phyloP scores from a whole-genome alignment of 2,797 vertebrate genomes.

The Bradypodion ventrale region DNA sequence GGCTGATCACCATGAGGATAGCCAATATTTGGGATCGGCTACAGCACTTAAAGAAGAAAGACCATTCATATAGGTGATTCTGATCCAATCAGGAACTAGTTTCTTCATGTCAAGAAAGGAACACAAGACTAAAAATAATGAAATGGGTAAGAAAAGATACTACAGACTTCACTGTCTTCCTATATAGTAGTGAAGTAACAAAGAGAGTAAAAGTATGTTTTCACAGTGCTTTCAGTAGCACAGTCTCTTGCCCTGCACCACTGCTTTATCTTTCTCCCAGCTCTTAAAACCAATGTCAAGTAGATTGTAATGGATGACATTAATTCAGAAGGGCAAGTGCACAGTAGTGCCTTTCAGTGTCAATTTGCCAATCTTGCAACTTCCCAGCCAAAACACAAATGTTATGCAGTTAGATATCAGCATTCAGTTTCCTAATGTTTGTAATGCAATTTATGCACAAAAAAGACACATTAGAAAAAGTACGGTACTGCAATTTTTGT shows the following conservation, averaged over 20 bases:
- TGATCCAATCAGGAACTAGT: not conserved
- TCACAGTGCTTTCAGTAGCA: not conserved
- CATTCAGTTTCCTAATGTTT: no score
- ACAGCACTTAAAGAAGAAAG: no score
- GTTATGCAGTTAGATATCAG: no score
- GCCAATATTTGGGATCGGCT: no score
- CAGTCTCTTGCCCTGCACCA: not conserved
- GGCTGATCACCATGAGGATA: no score
- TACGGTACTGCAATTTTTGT: no score
- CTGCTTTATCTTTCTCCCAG: not conserved
- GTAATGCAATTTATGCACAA: no score
- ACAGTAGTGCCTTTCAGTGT: not conserved
- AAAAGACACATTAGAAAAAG: no score
- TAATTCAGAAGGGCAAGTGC: not conserved
- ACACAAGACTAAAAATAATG: not conserved
- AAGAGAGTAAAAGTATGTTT: not conserved
- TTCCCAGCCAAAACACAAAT: no score
- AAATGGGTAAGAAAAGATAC: not conserved
- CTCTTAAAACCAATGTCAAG: not conserved
- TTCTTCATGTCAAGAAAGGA: not conserved
- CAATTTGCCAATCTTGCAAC: no score
- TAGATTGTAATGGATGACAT: not conserved
- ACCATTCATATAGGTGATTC: not conserved
- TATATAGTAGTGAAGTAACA: not conserved
- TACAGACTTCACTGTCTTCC: not conserved